Base-by-base conservation (phyloP, 2,113 vertebrate genomes). In the Osmerus eperlanus region DNA sequence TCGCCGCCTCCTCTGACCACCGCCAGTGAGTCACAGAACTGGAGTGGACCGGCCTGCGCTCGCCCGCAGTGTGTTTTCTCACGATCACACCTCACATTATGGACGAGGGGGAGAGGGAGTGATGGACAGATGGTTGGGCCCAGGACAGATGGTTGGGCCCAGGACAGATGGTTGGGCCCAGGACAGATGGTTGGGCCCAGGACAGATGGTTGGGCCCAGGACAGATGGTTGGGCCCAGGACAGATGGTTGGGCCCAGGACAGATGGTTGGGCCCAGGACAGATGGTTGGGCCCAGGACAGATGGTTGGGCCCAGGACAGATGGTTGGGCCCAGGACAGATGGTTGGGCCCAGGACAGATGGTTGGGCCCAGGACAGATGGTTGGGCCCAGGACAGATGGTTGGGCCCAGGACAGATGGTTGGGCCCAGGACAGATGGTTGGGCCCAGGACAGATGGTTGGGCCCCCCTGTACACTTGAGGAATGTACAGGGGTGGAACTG, bases 11-110 rank as follows among this genome's bases (percentile, higher is more conserved):
- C 58, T 58, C 75, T 78, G 71, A 87, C 81, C 81, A 73, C 41
- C 9, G 2, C 9, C 41, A 1, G 79, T 82, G 75, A 87, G 76
- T 85, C 85, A 85, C 36, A 74, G 82, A 84, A 83, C 84, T 78
- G 83, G 83, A 84, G 68, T 36, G 77, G 77, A 84, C 88, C 51
- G 69, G 67, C 16, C 77, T 69, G 76, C 71, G 72, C 79, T 81
- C 83, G 80, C 81, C 77, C 56, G 16, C n/a, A 70, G 59, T 55
- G 58, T 1, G 9, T n/a, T 60, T 19, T 60, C 18, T 21, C 18
- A 12, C 23, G 7, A 12, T 29, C 61, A 60, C 58, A 12, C 11
- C 58, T 60, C 58, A 32, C 62, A 18, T 28, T 3, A 29, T 64
- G 29, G n/a, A 28, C 28, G 59, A 68, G 13, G 41, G 56, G 72